A percentile compares a stretch with the other conserved stretches of the same genome.
phyloP scores from a whole-genome alignment of 2,113 vertebrate species.

The Stigmatopora nigra region DNA sequence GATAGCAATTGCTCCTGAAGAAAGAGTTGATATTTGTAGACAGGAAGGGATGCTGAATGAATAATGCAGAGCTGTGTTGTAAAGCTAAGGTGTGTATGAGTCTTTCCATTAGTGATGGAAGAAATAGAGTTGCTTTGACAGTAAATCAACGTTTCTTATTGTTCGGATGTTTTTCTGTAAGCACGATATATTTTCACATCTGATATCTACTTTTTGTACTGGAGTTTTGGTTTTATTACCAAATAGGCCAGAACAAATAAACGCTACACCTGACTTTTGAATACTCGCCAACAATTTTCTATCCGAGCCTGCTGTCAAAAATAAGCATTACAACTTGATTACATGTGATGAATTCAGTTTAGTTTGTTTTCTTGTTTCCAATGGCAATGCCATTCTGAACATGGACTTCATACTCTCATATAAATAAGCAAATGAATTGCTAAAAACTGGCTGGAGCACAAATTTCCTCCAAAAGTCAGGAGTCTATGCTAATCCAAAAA shows the following conservation, averaged over 20 bases:
- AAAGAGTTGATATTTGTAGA: conserved; percentile 9
- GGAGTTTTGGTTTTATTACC: no score
- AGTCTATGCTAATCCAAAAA: conserved; percentile 31
- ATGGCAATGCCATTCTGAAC: background rate
- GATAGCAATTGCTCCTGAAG: conserved; percentile 34
- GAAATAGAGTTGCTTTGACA: conserved; percentile 1
- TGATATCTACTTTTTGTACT: no score
- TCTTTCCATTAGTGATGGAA: conserved; percentile 10
- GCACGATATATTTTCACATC: background rate
- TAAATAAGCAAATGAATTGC: background rate
- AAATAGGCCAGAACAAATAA: background rate
- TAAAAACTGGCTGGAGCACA: background rate
- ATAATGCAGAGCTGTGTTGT: conserved; percentile 11
- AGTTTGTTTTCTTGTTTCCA: background rate
- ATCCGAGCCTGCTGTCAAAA: background rate
- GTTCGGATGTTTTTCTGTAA: conserved; percentile 9
- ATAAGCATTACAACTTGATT: background rate
- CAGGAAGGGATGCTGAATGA: background rate
- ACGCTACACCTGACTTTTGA: background rate
- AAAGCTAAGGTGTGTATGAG: conserved; percentile 25
- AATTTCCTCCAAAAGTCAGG: conserved; percentile 21
- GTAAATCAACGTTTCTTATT: conserved; percentile 8
- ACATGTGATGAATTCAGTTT: background rate
- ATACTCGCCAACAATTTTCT: background rate
- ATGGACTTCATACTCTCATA: background rate